These are phyloP conservation scores for Lithobates pipiens DNA, from an alignment of 2,797 vertebrate species.

Conservation along the genomic window DNA sequence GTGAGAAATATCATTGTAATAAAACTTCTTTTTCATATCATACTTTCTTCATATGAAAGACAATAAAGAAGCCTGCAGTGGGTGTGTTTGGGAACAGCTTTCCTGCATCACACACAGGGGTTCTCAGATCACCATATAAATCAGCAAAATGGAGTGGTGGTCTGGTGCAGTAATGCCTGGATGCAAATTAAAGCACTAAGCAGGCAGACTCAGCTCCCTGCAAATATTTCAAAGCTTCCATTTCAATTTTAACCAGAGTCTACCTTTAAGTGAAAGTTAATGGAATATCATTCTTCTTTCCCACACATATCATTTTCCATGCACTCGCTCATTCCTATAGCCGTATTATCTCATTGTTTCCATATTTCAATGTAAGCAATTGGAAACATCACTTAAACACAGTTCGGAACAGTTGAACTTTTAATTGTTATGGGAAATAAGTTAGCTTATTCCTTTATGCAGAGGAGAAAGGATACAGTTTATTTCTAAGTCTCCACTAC, in stretches of 20 bases:
- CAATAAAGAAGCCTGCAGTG: too few species aligned
- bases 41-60: too few species aligned
- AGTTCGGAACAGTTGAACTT: slow-evolving; percentile 77
- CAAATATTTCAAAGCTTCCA: background rate
- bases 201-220: background rate
- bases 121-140: too few species aligned
- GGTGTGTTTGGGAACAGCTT: too few species aligned
- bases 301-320: slow-evolving; percentile 69
- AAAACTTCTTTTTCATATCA: too few species aligned
- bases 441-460: slow-evolving; percentile 77
- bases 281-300: slow-evolving; percentile 69
- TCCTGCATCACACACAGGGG: too few species aligned
- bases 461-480: slow-evolving; percentile 74
- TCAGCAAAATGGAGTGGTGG: too few species aligned
- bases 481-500: slow-evolving; percentile 74
- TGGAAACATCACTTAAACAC: slow-evolving; percentile 70
- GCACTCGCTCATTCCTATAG: slow-evolving; percentile 68
- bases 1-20: too few species aligned
- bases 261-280: slow-evolving; percentile 69
- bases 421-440: slow-evolving; percentile 80
- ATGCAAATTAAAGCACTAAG: background rate
- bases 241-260: background rate
- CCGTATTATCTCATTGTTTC: slow-evolving; percentile 70
- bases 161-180: background rate
- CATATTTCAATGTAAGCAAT: slow-evolving; percentile 73